Evolutionary conservation across 2,888 invertebrate species (phyloP).

Genomic region (Sarcophaga carnaria): DNA sequence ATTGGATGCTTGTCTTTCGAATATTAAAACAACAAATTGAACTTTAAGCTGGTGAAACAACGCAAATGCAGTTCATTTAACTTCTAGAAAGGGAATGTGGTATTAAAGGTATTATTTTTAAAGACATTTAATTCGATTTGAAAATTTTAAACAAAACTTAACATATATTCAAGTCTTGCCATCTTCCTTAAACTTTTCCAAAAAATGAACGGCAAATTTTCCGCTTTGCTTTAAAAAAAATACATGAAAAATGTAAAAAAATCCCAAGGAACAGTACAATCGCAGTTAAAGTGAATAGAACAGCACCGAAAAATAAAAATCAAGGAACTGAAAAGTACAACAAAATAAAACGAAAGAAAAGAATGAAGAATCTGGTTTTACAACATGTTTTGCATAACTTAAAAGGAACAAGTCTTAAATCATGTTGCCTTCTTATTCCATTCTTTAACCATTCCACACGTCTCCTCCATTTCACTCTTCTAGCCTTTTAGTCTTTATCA

Average conservation of each 20-base stretch:
- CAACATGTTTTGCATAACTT: constrained; percentile 70
- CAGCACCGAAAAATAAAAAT: background rate
- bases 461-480: background rate
- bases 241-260: background rate
- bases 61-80: no score
- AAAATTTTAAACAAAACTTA: no score
- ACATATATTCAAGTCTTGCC: no score
- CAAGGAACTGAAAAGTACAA: constrained; percentile 8
- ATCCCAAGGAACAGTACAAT: constrained; percentile 8
- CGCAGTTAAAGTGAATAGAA: constrained; percentile 14
- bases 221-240: background rate
- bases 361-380: constrained; percentile 66
- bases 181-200: no score
- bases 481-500: background rate
- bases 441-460: background rate
- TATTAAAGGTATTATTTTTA: no score
- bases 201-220: no score
- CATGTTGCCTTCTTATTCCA: constrained; percentile 61
- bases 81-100: no score
- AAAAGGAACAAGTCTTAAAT: constrained; percentile 69
- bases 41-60: background rate
- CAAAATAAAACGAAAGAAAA: constrained; percentile 17
- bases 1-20: constrained; percentile 42
- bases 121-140: no score
- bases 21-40: constrained; percentile 49